Evolutionary conservation across 2,888 invertebrate genomes (phyloP).

Genomic region (Ennomos fuscantarius): DNA sequence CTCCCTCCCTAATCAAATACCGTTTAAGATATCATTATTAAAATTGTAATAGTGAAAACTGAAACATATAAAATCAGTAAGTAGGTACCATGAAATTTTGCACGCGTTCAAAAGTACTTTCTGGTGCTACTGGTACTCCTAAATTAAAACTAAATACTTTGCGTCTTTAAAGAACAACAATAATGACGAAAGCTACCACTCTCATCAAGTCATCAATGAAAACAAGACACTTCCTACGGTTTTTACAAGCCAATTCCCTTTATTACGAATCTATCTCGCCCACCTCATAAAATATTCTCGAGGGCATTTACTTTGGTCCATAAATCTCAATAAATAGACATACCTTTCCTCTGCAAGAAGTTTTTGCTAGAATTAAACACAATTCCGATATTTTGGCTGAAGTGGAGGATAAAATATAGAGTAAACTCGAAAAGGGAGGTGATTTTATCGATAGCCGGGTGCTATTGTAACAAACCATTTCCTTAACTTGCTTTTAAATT

Average conservation of each 20-base stretch:
- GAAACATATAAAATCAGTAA: no score
- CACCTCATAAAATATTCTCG: constrained; percentile 31
- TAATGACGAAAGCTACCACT: no score
- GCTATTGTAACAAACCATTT: constrained; percentile 1
- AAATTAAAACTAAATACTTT: no score
- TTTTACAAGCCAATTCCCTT: constrained; percentile 26
- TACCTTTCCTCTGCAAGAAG: constrained; percentile 38
- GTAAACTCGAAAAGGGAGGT: constrained; percentile 19
- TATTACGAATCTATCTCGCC: constrained; percentile 26
- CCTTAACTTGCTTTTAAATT: not conserved
- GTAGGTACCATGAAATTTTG: no score
- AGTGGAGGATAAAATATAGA: constrained; percentile 27
- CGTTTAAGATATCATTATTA: no score
- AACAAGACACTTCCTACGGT: constrained; percentile 8
- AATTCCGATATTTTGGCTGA: constrained; percentile 45
- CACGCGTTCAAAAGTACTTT: no score
- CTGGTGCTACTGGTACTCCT: no score
- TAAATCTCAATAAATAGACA: constrained; percentile 42
- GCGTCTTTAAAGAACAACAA: no score
- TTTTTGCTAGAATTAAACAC: constrained; percentile 53
- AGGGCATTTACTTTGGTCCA: constrained; percentile 30
- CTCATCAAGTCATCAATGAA: constrained; percentile 1
- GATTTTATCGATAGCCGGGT: constrained; percentile 4
- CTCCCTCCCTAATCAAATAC: no score
- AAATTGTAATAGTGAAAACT: no score